phyloP scores from a whole-genome alignment of 2,888 invertebrate genomes.

The Plusia festucae region DNA sequence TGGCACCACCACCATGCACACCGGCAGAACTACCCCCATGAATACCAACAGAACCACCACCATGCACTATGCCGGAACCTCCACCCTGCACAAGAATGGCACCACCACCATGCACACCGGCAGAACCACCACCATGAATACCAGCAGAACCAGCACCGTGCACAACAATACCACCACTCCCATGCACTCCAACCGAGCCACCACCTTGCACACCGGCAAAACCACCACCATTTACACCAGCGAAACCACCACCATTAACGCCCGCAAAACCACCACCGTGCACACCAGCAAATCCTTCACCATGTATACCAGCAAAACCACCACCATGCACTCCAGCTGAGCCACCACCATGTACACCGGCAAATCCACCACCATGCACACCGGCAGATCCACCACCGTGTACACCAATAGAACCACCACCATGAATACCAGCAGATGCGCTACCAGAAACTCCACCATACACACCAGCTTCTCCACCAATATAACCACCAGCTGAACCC shows the following conservation, averaged over 20 bases:
- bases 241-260: background rate
- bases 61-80: background rate
- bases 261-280: background rate
- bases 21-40: background rate
- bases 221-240: background rate
- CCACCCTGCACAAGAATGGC: too few species aligned
- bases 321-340: background rate
- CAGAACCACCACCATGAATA: background rate
- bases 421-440: too few species aligned
- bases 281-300: background rate
- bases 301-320: background rate
- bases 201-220: background rate
- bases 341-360: background rate
- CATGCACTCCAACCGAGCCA: background rate
- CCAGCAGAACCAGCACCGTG: background rate
- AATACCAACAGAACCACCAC: background rate
- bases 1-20: background rate
- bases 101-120: background rate
- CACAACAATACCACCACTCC: background rate
- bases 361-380: background rate
- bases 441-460: background rate
- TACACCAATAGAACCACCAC: background rate
- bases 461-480: constrained; percentile 7
- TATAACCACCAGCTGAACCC: background rate
- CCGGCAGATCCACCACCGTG: background rate